phyloP scores from a whole-genome alignment of 2,797 vertebrate species.

The Phataginus tricuspis region DNA sequence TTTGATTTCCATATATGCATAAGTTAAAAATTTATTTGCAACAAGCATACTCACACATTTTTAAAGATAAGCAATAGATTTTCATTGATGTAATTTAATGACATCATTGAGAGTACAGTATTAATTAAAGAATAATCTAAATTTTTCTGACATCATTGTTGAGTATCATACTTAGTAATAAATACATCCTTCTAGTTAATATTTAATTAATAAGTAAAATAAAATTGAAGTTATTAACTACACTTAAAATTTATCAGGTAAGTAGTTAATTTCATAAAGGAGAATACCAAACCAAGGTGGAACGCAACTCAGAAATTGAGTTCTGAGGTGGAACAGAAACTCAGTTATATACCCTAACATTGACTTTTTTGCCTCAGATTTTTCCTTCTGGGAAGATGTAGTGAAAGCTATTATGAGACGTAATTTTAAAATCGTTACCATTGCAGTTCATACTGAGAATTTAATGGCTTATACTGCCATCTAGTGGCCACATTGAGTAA shows the following conservation, averaged over 20 bases:
- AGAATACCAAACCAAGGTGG: conserved; percentile 35
- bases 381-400: conserved; percentile 58
- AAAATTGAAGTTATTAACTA: not conserved
- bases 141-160: not conserved
- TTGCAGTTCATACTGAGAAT: conserved; percentile 25
- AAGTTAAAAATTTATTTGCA: not conserved
- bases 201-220: conserved; percentile 6
- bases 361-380: conserved; percentile 55
- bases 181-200: not conserved
- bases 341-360: conserved; percentile 40
- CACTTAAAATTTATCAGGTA: conserved; percentile 27
- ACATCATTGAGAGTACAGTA: not conserved
- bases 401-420: conserved; percentile 26
- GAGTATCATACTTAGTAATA: not conserved
- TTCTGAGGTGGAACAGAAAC: no score
- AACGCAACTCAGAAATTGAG: conserved; percentile 19
- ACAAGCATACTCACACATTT: no score
- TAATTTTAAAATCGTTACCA: conserved; percentile 10
- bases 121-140: not conserved
- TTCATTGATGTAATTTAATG: not conserved
- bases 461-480: conserved; percentile 82
- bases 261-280: conserved; percentile 41
- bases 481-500: conserved; percentile 81
- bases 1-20: not conserved
- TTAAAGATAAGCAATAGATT: not conserved